Evolutionary conservation across 2,113 vertebrate genomes (phyloP).

Genomic region (human (Homo sapiens)): DNA sequence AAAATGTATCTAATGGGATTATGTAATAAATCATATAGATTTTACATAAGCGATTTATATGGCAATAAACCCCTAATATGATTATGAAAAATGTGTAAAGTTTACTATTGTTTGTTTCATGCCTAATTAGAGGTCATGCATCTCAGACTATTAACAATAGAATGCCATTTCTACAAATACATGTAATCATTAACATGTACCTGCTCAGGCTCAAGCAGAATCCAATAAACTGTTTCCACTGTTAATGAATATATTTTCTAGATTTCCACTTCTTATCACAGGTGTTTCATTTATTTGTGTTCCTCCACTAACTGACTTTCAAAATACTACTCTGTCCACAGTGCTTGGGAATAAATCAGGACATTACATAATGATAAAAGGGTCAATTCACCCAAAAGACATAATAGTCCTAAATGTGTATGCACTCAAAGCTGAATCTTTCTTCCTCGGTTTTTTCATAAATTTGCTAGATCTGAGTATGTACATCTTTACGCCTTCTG

Average conservation of each 20-base stretch:
- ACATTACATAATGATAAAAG: neutral
- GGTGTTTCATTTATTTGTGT: neutral
- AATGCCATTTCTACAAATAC: slow-evolving; percentile 73
- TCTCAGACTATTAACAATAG: slow-evolving; percentile 79
- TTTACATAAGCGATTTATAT: slow-evolving; percentile 73
- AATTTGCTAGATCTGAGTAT: neutral
- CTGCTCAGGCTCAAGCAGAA: slow-evolving; percentile 48
- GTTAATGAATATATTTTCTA: neutral
- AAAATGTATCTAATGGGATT: slow-evolving; percentile 58
- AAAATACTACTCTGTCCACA: neutral
- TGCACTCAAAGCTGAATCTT: neutral
- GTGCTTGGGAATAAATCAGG: neutral
- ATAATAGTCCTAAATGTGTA: neutral
- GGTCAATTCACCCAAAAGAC: neutral
- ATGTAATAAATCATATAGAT: slow-evolving; percentile 58
- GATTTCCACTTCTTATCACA: neutral
- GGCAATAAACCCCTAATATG: slow-evolving; percentile 69
- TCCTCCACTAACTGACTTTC: neutral
- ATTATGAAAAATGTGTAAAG: slow-evolving; percentile 67
- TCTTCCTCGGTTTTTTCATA: neutral
- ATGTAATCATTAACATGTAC: slow-evolving; percentile 54
- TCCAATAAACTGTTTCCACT: neutral
- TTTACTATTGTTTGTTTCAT: slow-evolving; percentile 75
- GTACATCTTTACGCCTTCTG: neutral
- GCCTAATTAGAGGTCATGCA: slow-evolving; percentile 77